These are phyloP conservation scores for Pyrgus malvae DNA, from an alignment of 2,888 invertebrate species.

Conservation along the genomic window DNA sequence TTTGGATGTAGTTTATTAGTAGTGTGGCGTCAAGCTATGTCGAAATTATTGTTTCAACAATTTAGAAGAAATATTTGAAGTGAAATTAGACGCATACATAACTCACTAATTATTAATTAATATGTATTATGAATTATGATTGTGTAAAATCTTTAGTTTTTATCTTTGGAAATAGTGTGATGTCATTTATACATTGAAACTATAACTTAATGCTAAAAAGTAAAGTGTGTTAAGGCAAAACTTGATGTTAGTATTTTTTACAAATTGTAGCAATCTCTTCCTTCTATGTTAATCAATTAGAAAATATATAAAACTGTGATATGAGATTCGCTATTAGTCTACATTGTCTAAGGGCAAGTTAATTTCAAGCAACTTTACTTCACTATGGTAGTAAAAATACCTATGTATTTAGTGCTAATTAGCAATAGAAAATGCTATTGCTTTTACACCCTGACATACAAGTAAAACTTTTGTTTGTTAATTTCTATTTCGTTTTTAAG, in stretches of 20 bases:
- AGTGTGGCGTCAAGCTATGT: too few species aligned
- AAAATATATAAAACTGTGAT: slow-evolving; percentile 59
- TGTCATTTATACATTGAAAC: not conserved
- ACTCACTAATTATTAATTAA: too few species aligned
- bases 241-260: slow-evolving; percentile 6
- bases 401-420: too few species aligned
- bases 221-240: slow-evolving; percentile 1
- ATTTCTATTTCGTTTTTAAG: slow-evolving; percentile 4
- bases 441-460: too few species aligned
- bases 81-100: too few species aligned
- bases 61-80: too few species aligned
- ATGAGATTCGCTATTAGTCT: slow-evolving; percentile 45
- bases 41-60: too few species aligned
- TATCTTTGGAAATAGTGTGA: not conserved
- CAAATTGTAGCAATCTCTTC: slow-evolving; percentile 26
- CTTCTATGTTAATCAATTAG: slow-evolving; percentile 33
- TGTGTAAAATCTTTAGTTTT: not conserved
- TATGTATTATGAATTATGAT: too few species aligned
- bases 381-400: too few species aligned
- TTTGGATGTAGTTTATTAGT: too few species aligned
- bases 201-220: not conserved
- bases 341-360: slow-evolving; percentile 1
- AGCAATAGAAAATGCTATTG: too few species aligned
- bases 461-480: too few species aligned
- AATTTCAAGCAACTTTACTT: not conserved